phyloP scores from a whole-genome alignment of 2,888 invertebrate genomes.

The Catocala sponsa region DNA sequence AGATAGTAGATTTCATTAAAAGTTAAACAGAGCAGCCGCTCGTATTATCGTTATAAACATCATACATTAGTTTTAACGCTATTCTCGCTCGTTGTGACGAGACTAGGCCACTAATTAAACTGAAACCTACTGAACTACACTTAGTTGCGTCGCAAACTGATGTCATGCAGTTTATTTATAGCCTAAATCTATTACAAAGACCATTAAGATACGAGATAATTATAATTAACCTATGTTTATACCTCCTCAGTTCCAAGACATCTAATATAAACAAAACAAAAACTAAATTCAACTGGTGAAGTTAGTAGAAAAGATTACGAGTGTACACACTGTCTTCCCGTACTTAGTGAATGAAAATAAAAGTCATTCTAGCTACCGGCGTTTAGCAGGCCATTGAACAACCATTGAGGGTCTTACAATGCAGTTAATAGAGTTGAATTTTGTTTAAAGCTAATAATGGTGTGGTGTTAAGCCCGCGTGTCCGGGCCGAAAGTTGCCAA shows the following conservation, averaged over 20 bases:
- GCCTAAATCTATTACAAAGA: slow-evolving; percentile 5
- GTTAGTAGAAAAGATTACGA: slow-evolving; percentile 46
- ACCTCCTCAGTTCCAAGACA: slow-evolving; percentile 1
- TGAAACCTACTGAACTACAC: slow-evolving; percentile 18
- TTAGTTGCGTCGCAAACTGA: slow-evolving; percentile 14
- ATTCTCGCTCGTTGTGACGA: slow-evolving; percentile 30
- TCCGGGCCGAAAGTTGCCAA: slow-evolving; percentile 41
- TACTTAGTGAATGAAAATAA: slow-evolving; percentile 48
- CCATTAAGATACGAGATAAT: slow-evolving; percentile 1
- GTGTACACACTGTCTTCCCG: slow-evolving; percentile 42
- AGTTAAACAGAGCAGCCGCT: slow-evolving; percentile 54
- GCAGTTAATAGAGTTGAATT: slow-evolving; percentile 33
- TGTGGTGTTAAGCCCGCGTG: slow-evolving; percentile 31
- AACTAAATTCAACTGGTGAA: slow-evolving; percentile 24
- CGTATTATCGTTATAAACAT: slow-evolving; percentile 33
- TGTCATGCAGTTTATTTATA: slow-evolving; percentile 20
- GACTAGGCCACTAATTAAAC: slow-evolving; percentile 29
- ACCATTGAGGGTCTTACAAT: slow-evolving; percentile 24
- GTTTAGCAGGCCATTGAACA: slow-evolving; percentile 22
- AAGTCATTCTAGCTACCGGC: slow-evolving; percentile 44
- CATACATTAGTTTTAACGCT: slow-evolving; percentile 39
- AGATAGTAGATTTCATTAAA: slow-evolving; percentile 68
- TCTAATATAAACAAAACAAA: slow-evolving; percentile 22
- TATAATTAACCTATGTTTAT: slow-evolving; percentile 4
- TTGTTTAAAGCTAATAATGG: slow-evolving; percentile 33